A percentile compares a stretch with the other conserved stretches of the same genome.
Conservation (phyloP, 2,113 vertebrate species). For the Drymodes brunneopygia region DNA sequence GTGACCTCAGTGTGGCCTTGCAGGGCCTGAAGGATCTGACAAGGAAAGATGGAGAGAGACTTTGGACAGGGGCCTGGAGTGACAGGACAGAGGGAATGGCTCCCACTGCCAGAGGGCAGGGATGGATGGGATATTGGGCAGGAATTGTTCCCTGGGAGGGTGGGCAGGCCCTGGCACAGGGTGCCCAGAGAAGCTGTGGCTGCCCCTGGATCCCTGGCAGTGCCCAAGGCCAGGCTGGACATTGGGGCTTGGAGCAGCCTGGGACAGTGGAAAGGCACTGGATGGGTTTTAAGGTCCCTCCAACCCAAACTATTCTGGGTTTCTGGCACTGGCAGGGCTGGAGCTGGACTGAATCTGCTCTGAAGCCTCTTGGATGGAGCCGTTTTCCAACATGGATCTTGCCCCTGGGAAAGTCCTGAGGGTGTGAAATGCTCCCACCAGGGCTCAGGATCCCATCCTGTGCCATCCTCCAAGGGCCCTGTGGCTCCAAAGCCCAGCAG, state of each 20-base stretch:
- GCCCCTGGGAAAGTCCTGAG: neutral
- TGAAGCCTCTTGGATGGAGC: accelerated
- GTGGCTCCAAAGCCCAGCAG: neutral
- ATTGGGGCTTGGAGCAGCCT: neutral
- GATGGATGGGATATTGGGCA: accelerated
- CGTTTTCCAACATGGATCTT: neutral
- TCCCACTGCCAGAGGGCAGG: neutral
- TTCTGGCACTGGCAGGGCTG: neutral
- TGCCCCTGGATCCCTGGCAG: neutral
- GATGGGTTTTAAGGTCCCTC: neutral
- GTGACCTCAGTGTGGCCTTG: accelerated
- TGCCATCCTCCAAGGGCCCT: neutral
- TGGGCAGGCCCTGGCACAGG: neutral
- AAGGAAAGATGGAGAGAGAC: neutral
- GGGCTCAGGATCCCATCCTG: neutral
- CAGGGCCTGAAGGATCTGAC: neutral
- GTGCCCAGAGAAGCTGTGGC: neutral
- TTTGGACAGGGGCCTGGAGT: accelerated
- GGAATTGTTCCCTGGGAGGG: neutral
- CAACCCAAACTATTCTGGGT: neutral
- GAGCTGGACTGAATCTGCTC: too few species aligned
- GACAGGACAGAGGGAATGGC: neutral
- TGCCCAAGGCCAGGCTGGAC: neutral
- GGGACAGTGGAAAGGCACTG: neutral
- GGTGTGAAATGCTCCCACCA: accelerated